Evolutionary conservation across 2,888 invertebrate genomes (phyloP).

Genomic region (Suillia variegata): DNA sequence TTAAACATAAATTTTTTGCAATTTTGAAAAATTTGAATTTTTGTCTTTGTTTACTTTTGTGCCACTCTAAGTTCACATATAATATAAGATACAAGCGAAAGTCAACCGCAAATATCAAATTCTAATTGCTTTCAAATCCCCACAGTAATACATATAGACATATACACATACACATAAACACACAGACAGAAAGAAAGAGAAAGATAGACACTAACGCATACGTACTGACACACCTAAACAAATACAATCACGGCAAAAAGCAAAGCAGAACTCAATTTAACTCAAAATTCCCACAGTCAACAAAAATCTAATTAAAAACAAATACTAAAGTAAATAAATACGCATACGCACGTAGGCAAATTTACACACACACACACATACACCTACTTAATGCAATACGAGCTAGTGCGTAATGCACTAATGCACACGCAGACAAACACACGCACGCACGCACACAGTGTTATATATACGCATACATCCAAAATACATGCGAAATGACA

Average conservation of each 20-base stretch:
- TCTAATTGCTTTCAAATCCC: slow-evolving; percentile 14
- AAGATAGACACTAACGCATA: too few relatives aligned
- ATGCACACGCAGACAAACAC: slow-evolving; percentile 9
- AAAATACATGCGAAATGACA: neutral
- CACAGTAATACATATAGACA: neutral
- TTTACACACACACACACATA: slow-evolving; percentile 7
- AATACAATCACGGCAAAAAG: slow-evolving; percentile 1
- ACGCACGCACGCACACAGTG: slow-evolving; percentile 1
- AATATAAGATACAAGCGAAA: neutral
- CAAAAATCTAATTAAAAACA: slow-evolving; percentile 52
- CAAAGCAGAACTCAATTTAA: slow-evolving; percentile 44
- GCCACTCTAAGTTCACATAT: too few relatives aligned
- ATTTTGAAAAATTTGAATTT: too few relatives aligned
- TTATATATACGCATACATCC: slow-evolving; percentile 5
- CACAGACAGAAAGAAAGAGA: too few relatives aligned
- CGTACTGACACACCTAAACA: neutral
- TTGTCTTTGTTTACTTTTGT: too few relatives aligned
- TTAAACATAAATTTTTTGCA: too few relatives aligned
- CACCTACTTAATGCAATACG: slow-evolving; percentile 15
- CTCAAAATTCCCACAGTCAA: slow-evolving; percentile 47
- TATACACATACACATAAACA: neutral
- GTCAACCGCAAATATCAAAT: neutral
- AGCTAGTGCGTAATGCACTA: slow-evolving; percentile 30
- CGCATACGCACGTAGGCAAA: slow-evolving; percentile 21
- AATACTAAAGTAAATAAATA: slow-evolving; percentile 45